Evolutionary conservation across 2,888 invertebrate species (phyloP).

Genomic region (Ryuthela nishihirai): DNA sequence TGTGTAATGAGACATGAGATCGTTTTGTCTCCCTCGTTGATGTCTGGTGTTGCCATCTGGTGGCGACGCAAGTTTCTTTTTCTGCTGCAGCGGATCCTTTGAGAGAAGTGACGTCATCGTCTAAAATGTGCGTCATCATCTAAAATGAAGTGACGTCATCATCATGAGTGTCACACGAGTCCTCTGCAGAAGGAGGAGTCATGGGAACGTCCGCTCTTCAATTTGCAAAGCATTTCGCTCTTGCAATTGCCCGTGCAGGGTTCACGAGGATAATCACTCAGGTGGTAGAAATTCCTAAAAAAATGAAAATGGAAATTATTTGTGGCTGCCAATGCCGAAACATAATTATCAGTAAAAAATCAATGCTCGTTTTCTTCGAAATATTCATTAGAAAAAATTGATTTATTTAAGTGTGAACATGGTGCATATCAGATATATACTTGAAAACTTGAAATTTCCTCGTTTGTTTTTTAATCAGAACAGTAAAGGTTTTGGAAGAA

Average conservation of each 20-base stretch:
- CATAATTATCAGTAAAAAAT: no score
- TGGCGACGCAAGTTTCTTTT: not conserved
- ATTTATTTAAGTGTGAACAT: not conserved
- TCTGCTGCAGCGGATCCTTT: no score
- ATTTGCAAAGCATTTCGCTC: constrained; percentile 36
- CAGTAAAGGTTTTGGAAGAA: not conserved
- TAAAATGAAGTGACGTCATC: no score
- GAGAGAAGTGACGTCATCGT: no score
- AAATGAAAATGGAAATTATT: not conserved
- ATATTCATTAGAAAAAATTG: no score
- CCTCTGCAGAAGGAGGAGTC: constrained; percentile 26
- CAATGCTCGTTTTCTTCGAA: no score
- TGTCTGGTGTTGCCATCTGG: not conserved
- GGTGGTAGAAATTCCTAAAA: constrained; percentile 18
- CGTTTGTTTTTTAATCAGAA: no score
- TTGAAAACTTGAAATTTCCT: not conserved
- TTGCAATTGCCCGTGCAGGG: constrained; percentile 31
- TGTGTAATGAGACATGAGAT: no score
- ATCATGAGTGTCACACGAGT: no score
- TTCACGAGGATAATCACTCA: constrained; percentile 27
- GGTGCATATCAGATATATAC: not conserved
- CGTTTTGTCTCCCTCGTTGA: no score
- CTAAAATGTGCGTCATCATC: no score
- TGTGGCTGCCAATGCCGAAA: no score
- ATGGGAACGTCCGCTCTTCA: constrained; percentile 35